These are phyloP conservation scores for Drosophila rubida DNA, from an alignment of 2,888 invertebrate genomes.

Conservation along the genomic window DNA sequence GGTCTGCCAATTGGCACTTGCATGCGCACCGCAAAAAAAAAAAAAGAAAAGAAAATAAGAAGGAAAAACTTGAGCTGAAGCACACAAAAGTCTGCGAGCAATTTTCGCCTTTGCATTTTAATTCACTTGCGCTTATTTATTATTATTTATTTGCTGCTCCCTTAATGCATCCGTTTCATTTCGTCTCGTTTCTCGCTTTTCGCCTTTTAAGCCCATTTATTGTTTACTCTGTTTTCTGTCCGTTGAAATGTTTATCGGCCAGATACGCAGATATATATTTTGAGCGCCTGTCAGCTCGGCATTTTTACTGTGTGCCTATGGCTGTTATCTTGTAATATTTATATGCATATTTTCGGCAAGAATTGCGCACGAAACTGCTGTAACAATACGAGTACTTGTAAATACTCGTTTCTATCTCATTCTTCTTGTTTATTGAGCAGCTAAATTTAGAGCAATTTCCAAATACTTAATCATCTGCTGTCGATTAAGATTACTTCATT, in stretches of 20 bases:
- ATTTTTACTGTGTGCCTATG: constrained; percentile 11
- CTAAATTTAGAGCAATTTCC: not conserved
- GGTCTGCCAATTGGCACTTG: constrained; percentile 15
- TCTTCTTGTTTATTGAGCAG: not conserved
- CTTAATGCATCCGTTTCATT: constrained; percentile 49
- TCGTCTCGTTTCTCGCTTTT: not conserved
- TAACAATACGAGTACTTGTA: constrained; percentile 14
- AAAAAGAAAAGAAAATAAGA: not conserved
- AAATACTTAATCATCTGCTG: not conserved
- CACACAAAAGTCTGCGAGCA: not conserved
- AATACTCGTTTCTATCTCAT: constrained; percentile 1
- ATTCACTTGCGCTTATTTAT: constrained; percentile 50
- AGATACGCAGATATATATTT: constrained; percentile 33
- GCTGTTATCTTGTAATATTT: constrained; percentile 41
- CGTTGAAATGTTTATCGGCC: constrained; percentile 54
- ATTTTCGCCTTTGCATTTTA: constrained; percentile 39
- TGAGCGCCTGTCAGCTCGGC: constrained; percentile 33
- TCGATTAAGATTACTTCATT: not conserved
- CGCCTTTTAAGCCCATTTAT: constrained; percentile 31
- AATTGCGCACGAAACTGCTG: constrained; percentile 27
- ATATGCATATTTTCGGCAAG: constrained; percentile 19
- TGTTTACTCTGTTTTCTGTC: constrained; percentile 11
- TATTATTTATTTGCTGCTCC: constrained; percentile 54
- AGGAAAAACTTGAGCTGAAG: not conserved
- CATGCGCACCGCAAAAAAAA: constrained; percentile 23